A percentile compares a stretch with the other conserved stretches of the same genome.
phyloP scores from a whole-genome alignment of 1,140 invertebrate species.

The Leptestheria dahalacensis region DNA sequence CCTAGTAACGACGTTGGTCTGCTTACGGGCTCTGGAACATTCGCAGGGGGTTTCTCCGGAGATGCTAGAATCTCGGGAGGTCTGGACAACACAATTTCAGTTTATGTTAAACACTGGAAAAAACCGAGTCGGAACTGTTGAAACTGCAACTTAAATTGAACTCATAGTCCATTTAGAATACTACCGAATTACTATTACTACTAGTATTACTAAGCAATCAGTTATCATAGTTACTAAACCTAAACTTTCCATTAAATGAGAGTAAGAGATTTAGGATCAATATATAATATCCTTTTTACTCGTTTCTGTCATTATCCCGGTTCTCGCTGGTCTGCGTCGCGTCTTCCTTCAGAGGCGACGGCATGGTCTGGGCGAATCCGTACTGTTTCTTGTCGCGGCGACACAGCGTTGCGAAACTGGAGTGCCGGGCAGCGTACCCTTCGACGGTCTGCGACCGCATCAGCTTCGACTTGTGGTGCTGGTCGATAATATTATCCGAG shows the following conservation, averaged over 20 bases:
- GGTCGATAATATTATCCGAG: slow-evolving; percentile 15
- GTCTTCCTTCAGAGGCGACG: slow-evolving; percentile 18
- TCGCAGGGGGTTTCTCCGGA: slow-evolving; percentile 12
- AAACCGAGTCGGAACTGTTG: too few species aligned
- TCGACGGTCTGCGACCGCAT: slow-evolving; percentile 59
- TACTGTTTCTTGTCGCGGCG: slow-evolving; percentile 13
- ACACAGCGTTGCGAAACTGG: slow-evolving; percentile 55
- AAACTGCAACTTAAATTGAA: too few species aligned
- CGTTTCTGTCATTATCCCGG: not conserved
- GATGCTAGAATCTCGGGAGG: too few species aligned
- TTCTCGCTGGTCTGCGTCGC: not conserved
- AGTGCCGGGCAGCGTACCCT: slow-evolving; percentile 69
- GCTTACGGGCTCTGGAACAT: slow-evolving; percentile 19
- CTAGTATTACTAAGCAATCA: too few species aligned
- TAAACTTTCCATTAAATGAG: too few species aligned
- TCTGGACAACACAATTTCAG: too few species aligned
- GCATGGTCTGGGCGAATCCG: slow-evolving; percentile 11
- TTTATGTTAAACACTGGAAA: too few species aligned
- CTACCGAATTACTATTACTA: too few species aligned
- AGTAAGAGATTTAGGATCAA: too few species aligned
- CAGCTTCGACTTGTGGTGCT: slow-evolving; percentile 24
- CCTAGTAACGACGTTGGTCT: not conserved
- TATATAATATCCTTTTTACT: too few species aligned
- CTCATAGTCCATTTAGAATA: too few species aligned
- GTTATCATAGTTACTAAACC: too few species aligned